These are phyloP conservation scores for Zenarchopterus dispar DNA, from an alignment of 2,797 vertebrate genomes.

Conservation along the genomic window DNA sequence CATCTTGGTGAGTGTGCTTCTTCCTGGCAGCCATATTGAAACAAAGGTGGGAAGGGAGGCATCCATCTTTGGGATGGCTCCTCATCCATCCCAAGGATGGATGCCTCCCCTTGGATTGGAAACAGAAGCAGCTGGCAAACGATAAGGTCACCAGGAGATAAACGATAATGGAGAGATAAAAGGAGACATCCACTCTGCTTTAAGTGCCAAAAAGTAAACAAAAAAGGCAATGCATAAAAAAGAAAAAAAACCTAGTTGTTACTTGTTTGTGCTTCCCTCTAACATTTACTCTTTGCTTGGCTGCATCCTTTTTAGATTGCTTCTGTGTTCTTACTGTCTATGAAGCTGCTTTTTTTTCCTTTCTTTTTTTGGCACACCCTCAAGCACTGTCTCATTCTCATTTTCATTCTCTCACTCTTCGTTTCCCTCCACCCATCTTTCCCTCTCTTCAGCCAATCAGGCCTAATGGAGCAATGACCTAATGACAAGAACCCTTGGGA, in stretches of 20 bases:
- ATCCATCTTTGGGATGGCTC: conserved; percentile 47
- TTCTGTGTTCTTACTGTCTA: not conserved
- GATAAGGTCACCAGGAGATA: conserved; percentile 14
- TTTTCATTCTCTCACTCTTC: conserved; percentile 35
- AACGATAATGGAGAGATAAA: conserved; percentile 8
- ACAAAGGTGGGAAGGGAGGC: conserved; percentile 23
- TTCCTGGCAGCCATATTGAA: no score
- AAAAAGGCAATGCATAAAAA: not conserved
- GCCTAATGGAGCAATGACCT: conserved; percentile 74
- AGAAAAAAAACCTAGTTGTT: not conserved
- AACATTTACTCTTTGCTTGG: conserved; percentile 11
- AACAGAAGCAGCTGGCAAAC: conserved; percentile 50
- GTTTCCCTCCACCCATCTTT: conserved; percentile 38
- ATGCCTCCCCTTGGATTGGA: conserved; percentile 21
- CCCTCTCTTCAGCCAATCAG: conserved; percentile 75
- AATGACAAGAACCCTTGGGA: conserved; percentile 72
- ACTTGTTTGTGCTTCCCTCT: not conserved
- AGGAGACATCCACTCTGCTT: not conserved
- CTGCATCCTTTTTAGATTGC: not conserved
- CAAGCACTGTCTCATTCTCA: conserved; percentile 42
- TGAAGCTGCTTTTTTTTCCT: not conserved
- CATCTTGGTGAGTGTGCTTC: no score
- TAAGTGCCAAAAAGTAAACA: not conserved
- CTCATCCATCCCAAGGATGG: not conserved
- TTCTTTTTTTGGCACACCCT: conserved; percentile 30